A percentile compares a stretch with the other conserved stretches of the same genome.
Evolutionary conservation across 92 coral and sea anemone species (phyloP).

Genomic region (Phymanthus crucifer): DNA sequence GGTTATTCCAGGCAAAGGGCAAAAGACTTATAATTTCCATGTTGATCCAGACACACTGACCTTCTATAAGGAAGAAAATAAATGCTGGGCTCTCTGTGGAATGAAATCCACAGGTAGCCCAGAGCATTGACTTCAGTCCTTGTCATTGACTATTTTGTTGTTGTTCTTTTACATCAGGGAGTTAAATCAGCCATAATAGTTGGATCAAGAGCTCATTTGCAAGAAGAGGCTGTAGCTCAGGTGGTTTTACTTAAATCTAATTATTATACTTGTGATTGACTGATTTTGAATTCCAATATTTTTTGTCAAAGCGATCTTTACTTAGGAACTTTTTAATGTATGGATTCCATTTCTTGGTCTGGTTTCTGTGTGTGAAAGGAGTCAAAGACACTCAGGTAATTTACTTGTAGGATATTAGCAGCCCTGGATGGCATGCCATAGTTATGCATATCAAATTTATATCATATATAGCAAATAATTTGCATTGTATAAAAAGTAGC

Average conservation of each 20-base stretch:
- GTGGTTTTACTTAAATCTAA: conserved; percentile 36
- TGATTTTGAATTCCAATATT: conserved; percentile 26
- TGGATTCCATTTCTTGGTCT: conserved; percentile 96
- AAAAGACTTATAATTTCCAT: too few species aligned
- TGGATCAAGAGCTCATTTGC: conserved; percentile 97
- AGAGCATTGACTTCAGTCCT: background rate
- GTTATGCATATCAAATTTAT: too few species aligned
- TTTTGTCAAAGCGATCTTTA: conserved; percentile 68
- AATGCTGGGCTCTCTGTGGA: conserved; percentile 21
- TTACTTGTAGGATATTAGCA: background rate
- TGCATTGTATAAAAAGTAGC: too few species aligned
- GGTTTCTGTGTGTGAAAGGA: conserved; percentile 98
- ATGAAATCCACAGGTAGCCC: background rate
- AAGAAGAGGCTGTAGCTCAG: conserved; percentile 92
- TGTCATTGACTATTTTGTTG: background rate
- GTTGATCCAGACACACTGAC: too few species aligned
- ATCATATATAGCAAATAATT: too few species aligned
- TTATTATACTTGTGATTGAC: conserved; percentile 25
- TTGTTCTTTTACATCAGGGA: conserved; percentile 43
- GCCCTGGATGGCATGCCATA: background rate
- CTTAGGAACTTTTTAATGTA: conserved; percentile 92
- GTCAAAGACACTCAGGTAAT: conserved; percentile 93
- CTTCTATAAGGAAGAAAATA: too few species aligned
- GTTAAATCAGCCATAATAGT: conserved; percentile 69
- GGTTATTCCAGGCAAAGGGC: too few species aligned